Conservation (phyloP, 2,113 vertebrate genomes). For the Chloroceryle aenea region DNA sequence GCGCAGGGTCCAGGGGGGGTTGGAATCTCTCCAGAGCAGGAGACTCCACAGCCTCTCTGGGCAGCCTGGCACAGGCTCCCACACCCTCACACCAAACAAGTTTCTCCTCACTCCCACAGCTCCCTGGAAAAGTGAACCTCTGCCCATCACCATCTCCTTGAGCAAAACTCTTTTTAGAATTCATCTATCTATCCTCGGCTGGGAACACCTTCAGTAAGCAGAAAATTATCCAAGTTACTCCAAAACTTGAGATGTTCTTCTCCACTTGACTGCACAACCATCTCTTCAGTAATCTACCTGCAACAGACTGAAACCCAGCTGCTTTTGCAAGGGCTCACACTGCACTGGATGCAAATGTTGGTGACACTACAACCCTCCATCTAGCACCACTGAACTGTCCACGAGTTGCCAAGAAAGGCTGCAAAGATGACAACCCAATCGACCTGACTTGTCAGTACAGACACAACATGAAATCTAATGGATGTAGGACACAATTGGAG, state of each 20-base stretch:
- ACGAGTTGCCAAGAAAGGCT: not conserved
- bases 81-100: not conserved
- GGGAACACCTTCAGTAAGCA: not conserved
- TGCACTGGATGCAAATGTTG: accelerated
- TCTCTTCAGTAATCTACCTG: not conserved
- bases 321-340: not conserved
- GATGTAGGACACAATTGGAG: no score
- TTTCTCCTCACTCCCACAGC: accelerated
- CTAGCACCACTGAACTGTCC: accelerated
- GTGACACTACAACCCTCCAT: no score
- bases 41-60: no score
- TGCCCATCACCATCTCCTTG: not conserved
- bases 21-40: no score
- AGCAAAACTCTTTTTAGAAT: not conserved
- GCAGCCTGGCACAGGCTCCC: no score
- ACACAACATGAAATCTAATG: no score
- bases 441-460: not conserved
- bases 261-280: not conserved
- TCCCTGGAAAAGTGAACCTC: not conserved
- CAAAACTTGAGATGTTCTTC: not conserved
- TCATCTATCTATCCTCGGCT: not conserved
- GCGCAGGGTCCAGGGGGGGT: no score
- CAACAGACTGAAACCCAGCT: not conserved
- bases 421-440: not conserved
- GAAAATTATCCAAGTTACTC: not conserved